These are phyloP conservation scores for Acanthiza pusilla DNA, from an alignment of 2,797 vertebrate species.

Conservation along the genomic window DNA sequence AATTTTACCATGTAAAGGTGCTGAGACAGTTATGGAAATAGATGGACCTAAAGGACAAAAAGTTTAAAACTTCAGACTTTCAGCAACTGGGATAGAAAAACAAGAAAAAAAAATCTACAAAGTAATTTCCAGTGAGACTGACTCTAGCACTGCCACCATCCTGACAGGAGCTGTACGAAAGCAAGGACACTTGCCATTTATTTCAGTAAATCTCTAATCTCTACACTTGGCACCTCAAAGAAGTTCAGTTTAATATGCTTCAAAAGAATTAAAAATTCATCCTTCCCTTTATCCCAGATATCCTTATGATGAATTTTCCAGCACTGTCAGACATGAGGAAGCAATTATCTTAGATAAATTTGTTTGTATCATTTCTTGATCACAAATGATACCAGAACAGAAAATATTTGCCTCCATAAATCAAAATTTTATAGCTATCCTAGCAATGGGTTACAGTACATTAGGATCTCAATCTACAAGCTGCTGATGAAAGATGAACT, in stretches of 20 bases:
- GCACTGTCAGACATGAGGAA: neutral
- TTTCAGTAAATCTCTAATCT: neutral
- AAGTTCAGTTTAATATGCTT: neutral
- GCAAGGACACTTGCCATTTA: neutral
- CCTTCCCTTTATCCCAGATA: neutral
- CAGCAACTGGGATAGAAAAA: neutral
- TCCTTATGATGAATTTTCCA: neutral
- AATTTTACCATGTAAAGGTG: neutral
- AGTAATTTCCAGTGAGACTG: neutral
- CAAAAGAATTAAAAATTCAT: neutral
- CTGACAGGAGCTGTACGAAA: neutral
- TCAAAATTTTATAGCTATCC: conserved; percentile 23
- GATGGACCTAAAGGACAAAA: neutral
- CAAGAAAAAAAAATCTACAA: neutral
- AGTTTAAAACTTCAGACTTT: neutral
- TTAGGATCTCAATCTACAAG: conserved; percentile 42
- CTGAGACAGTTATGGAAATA: neutral
- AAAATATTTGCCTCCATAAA: conserved; percentile 58
- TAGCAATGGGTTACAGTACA: conserved; percentile 26
- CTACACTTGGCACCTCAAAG: neutral
- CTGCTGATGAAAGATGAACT: conserved; percentile 23
- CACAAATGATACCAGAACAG: conserved; percentile 22
- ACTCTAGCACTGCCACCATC: neutral
- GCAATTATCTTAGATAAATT: conserved; percentile 28
- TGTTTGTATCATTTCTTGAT: conserved; percentile 52